Evolutionary conservation across 2,113 vertebrate genomes (phyloP).

Genomic region (Pavo muticus): DNA sequence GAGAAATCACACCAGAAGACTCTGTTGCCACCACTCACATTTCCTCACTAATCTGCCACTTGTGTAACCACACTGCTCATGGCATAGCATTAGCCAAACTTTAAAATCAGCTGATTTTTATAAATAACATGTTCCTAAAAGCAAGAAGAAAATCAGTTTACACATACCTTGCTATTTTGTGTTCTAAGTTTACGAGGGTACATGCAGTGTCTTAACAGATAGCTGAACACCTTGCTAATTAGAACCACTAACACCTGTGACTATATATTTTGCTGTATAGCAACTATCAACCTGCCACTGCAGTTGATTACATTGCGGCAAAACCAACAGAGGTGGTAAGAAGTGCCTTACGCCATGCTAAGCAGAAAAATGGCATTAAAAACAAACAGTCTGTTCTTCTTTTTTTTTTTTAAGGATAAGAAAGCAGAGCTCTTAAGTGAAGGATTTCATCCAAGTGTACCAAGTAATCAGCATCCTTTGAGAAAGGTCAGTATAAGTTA

Average conservation of each 20-base stretch:
- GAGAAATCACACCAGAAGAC: neutral
- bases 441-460: neutral
- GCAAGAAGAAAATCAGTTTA: neutral
- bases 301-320: neutral
- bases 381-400: neutral
- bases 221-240: neutral
- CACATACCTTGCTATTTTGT: neutral
- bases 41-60: neutral
- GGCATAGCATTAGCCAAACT: neutral
- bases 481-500: neutral
- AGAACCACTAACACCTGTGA: neutral
- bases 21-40: neutral
- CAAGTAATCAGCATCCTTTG: neutral
- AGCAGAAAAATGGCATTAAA: neutral
- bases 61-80: neutral
- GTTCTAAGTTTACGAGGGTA: neutral
- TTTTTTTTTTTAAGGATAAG: neutral
- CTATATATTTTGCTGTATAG: neutral
- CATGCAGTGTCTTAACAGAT: neutral
- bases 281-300: neutral
- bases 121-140: neutral
- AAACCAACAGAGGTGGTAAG: neutral
- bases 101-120: neutral
- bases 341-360: neutral
- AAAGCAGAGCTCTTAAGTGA: neutral